These are phyloP conservation scores for Planococcus citri DNA, from an alignment of 1,140 invertebrate genomes.

Conservation along the genomic window DNA sequence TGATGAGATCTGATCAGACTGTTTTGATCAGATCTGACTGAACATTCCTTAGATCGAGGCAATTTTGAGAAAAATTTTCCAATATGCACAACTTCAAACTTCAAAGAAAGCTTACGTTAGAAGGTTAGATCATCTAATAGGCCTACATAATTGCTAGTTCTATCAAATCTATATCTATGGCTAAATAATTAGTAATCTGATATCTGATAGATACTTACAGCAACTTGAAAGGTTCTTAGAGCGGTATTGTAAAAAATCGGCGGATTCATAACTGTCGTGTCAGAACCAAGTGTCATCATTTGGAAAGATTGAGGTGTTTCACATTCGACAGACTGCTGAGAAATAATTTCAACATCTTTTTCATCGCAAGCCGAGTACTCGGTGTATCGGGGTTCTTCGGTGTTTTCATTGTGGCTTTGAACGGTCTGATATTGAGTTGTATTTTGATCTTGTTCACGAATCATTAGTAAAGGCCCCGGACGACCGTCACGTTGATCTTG, in stretches of 20 bases:
- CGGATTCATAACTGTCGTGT: background rate
- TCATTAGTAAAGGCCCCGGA: background rate
- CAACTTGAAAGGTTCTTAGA: background rate
- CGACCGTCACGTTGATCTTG: background rate
- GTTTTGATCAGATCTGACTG: too few relatives aligned
- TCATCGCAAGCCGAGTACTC: background rate
- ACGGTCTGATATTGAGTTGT: background rate
- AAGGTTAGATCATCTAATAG: too few relatives aligned
- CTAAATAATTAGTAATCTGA: too few relatives aligned
- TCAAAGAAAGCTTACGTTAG: too few relatives aligned
- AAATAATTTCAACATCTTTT: background rate
- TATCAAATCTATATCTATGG: too few relatives aligned
- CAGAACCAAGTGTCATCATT: background rate
- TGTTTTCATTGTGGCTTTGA: background rate
- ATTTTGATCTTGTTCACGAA: background rate
- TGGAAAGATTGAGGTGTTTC: background rate
- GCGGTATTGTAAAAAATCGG: background rate
- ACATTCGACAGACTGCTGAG: background rate
- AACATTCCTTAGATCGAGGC: too few relatives aligned
- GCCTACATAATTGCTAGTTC: too few relatives aligned
- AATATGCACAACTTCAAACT: too few relatives aligned
- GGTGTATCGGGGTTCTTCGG: background rate
- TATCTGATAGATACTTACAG: background rate
- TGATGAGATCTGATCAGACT: too few relatives aligned
- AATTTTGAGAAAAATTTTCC: too few relatives aligned